phyloP scores from a whole-genome alignment of 64 coral and sea anemone genomes.

The Astreopora myriophthalma region DNA sequence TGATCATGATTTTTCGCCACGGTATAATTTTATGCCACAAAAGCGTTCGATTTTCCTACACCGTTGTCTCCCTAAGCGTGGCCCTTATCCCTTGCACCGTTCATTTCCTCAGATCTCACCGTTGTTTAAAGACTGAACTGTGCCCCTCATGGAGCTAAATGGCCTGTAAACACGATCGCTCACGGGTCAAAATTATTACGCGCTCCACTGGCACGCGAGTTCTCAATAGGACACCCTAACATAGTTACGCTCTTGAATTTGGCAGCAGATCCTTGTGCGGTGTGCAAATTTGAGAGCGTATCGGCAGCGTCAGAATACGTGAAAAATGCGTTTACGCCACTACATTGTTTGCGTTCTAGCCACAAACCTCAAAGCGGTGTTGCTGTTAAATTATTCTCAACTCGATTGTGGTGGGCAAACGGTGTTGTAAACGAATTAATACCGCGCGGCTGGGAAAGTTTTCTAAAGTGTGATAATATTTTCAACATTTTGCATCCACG shows the following conservation, averaged over 20 bases:
- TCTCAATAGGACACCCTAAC: background rate
- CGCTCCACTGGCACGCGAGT: background rate
- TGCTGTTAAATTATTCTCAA: slow-evolving; percentile 40
- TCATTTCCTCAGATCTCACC: background rate
- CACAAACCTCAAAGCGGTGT: slow-evolving; percentile 27
- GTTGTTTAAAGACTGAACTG: background rate
- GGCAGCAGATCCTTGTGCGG: no score
- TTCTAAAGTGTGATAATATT: background rate
- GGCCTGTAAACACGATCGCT: background rate
- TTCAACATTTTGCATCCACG: background rate
- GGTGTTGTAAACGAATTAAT: background rate
- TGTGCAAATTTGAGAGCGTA: background rate
- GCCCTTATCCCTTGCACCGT: background rate
- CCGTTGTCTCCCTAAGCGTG: background rate
- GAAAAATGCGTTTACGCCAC: background rate
- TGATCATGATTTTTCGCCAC: background rate
- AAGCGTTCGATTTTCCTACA: no score
- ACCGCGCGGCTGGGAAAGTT: background rate
- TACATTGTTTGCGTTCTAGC: background rate
- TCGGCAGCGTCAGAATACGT: background rate
- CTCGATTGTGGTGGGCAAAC: background rate
- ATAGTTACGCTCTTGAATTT: background rate
- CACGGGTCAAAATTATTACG: background rate
- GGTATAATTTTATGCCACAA: background rate
- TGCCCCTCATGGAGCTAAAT: slow-evolving; percentile 28